A percentile compares a stretch with the other conserved stretches of the same genome.
Evolutionary conservation across 2,797 vertebrate genomes (phyloP).

Genomic region (Pyrocephalus nanus): DNA sequence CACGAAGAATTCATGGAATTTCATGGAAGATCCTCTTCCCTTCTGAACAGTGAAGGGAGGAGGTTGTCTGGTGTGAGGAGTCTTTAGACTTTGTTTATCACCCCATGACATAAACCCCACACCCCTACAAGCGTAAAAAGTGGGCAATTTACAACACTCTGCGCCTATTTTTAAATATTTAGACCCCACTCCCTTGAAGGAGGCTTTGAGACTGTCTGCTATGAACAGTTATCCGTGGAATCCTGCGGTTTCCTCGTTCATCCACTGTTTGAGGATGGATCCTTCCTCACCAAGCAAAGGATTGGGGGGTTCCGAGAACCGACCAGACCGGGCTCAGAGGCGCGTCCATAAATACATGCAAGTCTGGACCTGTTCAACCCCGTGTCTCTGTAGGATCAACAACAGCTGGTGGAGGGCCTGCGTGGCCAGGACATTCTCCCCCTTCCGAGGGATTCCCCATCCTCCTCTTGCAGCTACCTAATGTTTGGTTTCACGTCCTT

Average conservation of each 20-base stretch:
- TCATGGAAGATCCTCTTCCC: neutral
- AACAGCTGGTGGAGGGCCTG: slow-evolving; percentile 5
- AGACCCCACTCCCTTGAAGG: slow-evolving; percentile 4
- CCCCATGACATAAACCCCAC: neutral
- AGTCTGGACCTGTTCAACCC: slow-evolving; percentile 31
- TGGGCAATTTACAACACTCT: neutral
- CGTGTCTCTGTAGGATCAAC: neutral
- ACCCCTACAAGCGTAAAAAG: neutral
- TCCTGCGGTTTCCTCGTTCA: neutral
- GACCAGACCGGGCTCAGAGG: slow-evolving; percentile 23
- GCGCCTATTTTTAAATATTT: slow-evolving; percentile 1
- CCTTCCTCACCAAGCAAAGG: slow-evolving; percentile 31
- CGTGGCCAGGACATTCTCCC: neutral
- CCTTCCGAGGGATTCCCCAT: neutral
- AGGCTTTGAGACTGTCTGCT: slow-evolving; percentile 23
- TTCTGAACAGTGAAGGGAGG: neutral
- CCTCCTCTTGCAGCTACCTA: slow-evolving; percentile 62
- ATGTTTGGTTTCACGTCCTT: slow-evolving; percentile 78
- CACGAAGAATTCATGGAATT: neutral
- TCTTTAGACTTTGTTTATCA: neutral
- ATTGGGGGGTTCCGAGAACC: neutral
- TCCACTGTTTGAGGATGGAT: neutral
- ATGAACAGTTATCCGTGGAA: neutral
- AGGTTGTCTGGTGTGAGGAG: neutral
- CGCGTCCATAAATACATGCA: slow-evolving; percentile 71